phyloP scores from a whole-genome alignment of 2,113 vertebrate species.

The Phylloscopus trochiloides region DNA sequence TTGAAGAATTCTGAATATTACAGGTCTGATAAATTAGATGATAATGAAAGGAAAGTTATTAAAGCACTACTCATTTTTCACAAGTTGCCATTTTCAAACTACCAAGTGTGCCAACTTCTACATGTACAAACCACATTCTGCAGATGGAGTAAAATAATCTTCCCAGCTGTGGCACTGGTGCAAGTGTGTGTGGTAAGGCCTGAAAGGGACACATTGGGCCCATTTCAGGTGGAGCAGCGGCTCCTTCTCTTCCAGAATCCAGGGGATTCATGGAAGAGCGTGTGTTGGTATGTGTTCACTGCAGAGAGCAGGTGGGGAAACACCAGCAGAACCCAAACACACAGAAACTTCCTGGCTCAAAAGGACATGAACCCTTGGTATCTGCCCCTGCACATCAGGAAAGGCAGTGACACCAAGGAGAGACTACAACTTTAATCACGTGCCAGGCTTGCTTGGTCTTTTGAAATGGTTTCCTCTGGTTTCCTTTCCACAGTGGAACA shows the following conservation, averaged over 20 bases:
- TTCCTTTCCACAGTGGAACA: not conserved
- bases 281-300: fast-evolving
- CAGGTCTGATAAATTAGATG: not conserved
- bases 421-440: not conserved
- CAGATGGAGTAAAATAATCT: not conserved
- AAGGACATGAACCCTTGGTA: not conserved
- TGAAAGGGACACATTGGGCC: not conserved
- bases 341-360: not conserved
- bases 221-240: not conserved
- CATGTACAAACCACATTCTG: not conserved
- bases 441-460: not conserved
- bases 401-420: not conserved
- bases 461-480: not conserved
- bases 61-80: not conserved
- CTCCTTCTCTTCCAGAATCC: not conserved
- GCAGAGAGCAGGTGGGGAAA: not conserved
- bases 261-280: fast-evolving
- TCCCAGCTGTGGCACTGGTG: not conserved
- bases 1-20: not conserved
- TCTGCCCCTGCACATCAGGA: not conserved
- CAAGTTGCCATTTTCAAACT: not conserved
- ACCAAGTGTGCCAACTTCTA: not conserved
- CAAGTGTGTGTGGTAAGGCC: not conserved
- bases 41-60: not conserved
- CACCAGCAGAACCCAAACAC: not conserved